Evolutionary conservation across 2,797 vertebrate species (phyloP).

Genomic region (Semaprochilodus insignis): DNA sequence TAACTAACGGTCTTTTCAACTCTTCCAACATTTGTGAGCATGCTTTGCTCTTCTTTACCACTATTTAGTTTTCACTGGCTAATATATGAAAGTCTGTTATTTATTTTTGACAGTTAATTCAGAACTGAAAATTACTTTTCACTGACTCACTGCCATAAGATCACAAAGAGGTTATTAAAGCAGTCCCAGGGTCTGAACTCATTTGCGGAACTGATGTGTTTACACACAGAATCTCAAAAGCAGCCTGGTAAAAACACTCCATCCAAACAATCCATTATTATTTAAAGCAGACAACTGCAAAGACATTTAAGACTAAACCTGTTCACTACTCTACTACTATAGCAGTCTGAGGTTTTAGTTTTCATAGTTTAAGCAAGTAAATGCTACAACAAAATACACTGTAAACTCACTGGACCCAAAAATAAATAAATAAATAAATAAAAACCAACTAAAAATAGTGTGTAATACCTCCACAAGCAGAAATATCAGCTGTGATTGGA

Average conservation of each 20-base stretch:
- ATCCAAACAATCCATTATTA: not conserved
- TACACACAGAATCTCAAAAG: not conserved
- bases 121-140: not conserved
- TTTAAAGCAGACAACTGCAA: no score
- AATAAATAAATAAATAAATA: no score
- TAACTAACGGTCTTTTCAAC: not conserved
- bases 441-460: no score
- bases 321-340: no score
- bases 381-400: no score
- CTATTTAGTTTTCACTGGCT: not conserved
- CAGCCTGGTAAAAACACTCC: not conserved
- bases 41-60: not conserved
- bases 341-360: no score
- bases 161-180: not conserved
- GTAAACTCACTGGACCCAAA: no score
- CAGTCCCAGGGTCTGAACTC: not conserved
- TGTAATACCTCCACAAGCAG: no score
- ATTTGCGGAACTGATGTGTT: not conserved
- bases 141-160: not conserved
- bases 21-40: not conserved
- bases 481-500: no score
- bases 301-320: no score
- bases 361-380: no score
- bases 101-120: conserved; percentile 2
- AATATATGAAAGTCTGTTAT: not conserved